Conservation (phyloP, 2,888 invertebrate genomes). For the Pammene fasciana region DNA sequence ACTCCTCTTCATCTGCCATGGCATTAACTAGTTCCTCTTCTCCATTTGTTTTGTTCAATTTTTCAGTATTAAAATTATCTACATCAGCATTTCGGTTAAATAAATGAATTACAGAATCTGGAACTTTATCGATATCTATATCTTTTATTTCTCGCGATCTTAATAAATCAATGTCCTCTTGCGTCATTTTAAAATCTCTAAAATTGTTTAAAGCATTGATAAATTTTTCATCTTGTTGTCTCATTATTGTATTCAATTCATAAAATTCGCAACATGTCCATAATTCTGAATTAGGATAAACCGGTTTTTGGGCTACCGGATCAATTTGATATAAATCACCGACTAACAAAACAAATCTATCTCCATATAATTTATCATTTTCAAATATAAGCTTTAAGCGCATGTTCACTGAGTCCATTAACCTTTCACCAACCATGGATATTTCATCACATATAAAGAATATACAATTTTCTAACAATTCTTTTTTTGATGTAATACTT, state of each 20-base stretch:
- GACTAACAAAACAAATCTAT: constrained; percentile 1
- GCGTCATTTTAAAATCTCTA: neutral
- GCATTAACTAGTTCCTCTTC: neutral
- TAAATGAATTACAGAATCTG: constrained; percentile 1
- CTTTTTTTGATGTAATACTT: neutral
- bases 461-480: neutral
- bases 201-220: neutral
- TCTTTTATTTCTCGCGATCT: constrained; percentile 6
- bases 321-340: constrained; percentile 3
- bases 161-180: neutral
- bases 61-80: neutral
- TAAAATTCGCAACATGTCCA: constrained; percentile 1
- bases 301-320: neutral
- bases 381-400: neutral
- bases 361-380: neutral
- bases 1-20: neutral
- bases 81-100: neutral
- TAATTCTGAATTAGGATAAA: neutral
- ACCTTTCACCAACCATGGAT: neutral
- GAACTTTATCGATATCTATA: neutral
- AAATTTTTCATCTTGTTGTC: neutral
- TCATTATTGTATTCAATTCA: neutral
- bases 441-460: constrained; percentile 8
- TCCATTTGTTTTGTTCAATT: neutral
- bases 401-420: neutral